Percentiles rank a stretch among this genome's conserved stretches.
Evolutionary conservation across 2,797 vertebrate genomes (phyloP).

Genomic region (Otolemur crassicaudatus): DNA sequence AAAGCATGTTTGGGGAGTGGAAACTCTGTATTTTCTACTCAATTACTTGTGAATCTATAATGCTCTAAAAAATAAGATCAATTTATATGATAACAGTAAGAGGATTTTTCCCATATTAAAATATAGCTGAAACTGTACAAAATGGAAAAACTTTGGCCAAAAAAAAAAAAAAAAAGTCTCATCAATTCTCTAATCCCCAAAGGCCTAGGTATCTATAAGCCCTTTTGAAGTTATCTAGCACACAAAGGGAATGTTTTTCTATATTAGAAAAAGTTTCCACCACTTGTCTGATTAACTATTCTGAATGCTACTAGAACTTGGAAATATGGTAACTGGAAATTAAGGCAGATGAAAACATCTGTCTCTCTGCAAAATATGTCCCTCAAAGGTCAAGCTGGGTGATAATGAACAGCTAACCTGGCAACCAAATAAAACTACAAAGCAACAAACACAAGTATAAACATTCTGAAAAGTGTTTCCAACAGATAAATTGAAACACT

Average conservation of each 20-base stretch:
- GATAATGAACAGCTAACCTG: conserved; percentile 65
- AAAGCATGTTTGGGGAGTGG: background rate
- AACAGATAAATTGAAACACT: background rate
- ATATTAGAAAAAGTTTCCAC: conserved; percentile 1
- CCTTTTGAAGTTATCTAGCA: background rate
- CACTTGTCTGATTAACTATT: conserved; percentile 3
- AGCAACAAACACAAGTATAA: conserved; percentile 43
- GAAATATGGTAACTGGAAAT: conserved; percentile 51
- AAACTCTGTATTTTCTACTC: background rate
- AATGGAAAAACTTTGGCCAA: background rate
- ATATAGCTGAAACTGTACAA: background rate
- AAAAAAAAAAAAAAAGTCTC: background rate
- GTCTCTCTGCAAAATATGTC: conserved; percentile 35
- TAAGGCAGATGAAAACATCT: conserved; percentile 66
- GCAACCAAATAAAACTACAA: conserved; percentile 53
- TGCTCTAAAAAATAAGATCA: background rate
- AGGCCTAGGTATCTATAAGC: background rate
- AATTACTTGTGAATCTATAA: background rate
- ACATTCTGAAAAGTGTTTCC: conserved; percentile 29
- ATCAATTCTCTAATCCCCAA: background rate
- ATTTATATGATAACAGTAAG: background rate
- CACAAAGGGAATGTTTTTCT: background rate
- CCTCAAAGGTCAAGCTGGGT: conserved; percentile 49
- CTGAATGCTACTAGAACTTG: conserved; percentile 51
- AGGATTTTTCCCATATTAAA: background rate